These are phyloP conservation scores for Priocnemis perturbator DNA, from an alignment of 2,888 invertebrate species.

Conservation along the genomic window DNA sequence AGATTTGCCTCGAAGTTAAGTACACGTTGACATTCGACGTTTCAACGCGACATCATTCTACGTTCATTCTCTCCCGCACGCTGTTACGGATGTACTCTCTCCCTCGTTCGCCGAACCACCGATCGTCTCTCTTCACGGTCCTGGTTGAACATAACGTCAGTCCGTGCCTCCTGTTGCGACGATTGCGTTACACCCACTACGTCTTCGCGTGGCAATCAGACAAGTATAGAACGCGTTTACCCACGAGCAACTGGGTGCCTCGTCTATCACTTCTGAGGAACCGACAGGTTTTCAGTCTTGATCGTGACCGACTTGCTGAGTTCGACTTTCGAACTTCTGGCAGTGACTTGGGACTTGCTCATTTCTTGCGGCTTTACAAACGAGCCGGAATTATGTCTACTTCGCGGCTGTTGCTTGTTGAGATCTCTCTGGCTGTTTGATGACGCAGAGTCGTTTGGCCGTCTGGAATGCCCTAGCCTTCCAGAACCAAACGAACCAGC, in stretches of 20 bases:
- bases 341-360: slow-evolving; percentile 45
- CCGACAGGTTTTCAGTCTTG: slow-evolving; percentile 33
- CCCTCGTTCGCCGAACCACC: background rate
- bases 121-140: slow-evolving; percentile 5
- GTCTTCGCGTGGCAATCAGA: background rate
- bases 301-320: slow-evolving; percentile 38
- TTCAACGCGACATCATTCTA: slow-evolving; percentile 11
- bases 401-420: slow-evolving; percentile 61
- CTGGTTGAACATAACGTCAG: background rate
- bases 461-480: slow-evolving; percentile 63
- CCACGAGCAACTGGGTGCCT: slow-evolving; percentile 2
- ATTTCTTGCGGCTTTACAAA: slow-evolving; percentile 62
- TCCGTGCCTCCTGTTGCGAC: background rate
- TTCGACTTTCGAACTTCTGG: slow-evolving; percentile 39
- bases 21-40: slow-evolving; percentile 1
- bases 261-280: slow-evolving; percentile 38
- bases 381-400: slow-evolving; percentile 66
- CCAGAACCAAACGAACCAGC: slow-evolving; percentile 72
- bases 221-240: slow-evolving; percentile 28
- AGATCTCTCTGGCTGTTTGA: slow-evolving; percentile 60
- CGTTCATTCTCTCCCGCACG: slow-evolving; percentile 8
- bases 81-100: slow-evolving; percentile 4
- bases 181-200: background rate
- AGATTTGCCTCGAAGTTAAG: background rate
- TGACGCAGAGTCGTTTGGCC: slow-evolving; percentile 60